Evolutionary conservation across 2,797 vertebrate species (phyloP).

Genomic region (Tinamus major): DNA sequence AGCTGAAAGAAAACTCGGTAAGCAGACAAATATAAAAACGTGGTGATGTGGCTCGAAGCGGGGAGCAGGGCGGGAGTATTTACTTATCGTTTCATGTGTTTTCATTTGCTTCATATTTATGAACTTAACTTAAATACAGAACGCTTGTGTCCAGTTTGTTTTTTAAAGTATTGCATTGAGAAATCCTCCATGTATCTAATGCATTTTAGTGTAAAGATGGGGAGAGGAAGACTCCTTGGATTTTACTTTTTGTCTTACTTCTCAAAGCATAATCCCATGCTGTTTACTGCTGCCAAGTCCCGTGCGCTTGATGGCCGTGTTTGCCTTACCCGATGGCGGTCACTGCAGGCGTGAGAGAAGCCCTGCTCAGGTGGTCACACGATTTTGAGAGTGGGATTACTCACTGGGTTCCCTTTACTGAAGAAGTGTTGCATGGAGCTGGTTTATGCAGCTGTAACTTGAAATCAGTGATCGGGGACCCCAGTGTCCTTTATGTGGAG

Average conservation of each 20-base stretch:
- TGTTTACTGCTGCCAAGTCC: neutral
- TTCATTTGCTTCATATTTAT: neutral
- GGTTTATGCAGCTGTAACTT: neutral
- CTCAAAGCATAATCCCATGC: neutral
- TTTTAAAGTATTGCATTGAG: neutral
- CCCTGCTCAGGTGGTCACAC: neutral
- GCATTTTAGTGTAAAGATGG: neutral
- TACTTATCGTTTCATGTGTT: neutral
- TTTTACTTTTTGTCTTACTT: conserved; percentile 6
- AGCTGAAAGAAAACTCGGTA: conserved; percentile 86
- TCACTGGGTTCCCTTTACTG: neutral
- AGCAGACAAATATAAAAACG: conserved; percentile 56
- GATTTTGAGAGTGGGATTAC: neutral
- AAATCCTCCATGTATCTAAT: neutral
- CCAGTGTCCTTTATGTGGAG: neutral
- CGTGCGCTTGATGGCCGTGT: neutral
- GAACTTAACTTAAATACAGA: neutral
- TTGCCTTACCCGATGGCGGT: neutral
- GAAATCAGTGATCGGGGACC: neutral
- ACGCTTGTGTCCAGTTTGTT: neutral
- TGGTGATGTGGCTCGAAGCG: neutral
- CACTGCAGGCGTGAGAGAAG: neutral
- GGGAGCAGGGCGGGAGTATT: neutral
- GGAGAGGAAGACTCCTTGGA: neutral
- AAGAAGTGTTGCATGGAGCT: neutral